Conservation (phyloP, 2,797 vertebrate species). For the Liparis tanakae region DNA sequence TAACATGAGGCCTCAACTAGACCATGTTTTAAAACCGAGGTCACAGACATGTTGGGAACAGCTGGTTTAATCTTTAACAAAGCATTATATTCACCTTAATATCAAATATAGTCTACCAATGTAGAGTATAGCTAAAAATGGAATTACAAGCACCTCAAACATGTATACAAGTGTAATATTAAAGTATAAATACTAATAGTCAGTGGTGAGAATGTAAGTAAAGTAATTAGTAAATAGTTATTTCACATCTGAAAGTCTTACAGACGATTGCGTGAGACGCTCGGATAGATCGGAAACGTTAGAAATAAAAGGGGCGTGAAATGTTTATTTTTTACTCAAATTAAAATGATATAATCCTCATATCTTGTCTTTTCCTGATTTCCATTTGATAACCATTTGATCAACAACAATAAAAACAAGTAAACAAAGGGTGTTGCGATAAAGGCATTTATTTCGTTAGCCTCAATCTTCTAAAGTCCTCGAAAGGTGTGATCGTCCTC, state of each 20-base stretch:
- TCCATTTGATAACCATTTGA: background rate
- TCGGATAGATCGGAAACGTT: background rate
- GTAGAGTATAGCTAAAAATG: background rate
- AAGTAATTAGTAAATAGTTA: background rate
- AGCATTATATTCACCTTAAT: background rate
- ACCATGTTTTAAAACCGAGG: background rate
- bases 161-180: background rate
- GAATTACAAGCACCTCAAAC: background rate
- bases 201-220: background rate
- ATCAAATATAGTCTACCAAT: background rate
- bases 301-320: background rate
- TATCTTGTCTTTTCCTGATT: no score
- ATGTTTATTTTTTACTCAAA: background rate
- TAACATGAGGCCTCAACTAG: background rate
- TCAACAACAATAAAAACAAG: background rate
- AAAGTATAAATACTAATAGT: background rate
- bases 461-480: conserved; percentile 16
- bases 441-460: conserved; percentile 4
- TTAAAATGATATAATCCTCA: background rate
- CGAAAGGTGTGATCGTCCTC: conserved; percentile 22
- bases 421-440: background rate
- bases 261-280: background rate
- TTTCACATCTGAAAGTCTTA: background rate
- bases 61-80: background rate
- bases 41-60: background rate